Evolutionary conservation across 2,888 invertebrate species (phyloP).

Genomic region (Harpalus rubripes): DNA sequence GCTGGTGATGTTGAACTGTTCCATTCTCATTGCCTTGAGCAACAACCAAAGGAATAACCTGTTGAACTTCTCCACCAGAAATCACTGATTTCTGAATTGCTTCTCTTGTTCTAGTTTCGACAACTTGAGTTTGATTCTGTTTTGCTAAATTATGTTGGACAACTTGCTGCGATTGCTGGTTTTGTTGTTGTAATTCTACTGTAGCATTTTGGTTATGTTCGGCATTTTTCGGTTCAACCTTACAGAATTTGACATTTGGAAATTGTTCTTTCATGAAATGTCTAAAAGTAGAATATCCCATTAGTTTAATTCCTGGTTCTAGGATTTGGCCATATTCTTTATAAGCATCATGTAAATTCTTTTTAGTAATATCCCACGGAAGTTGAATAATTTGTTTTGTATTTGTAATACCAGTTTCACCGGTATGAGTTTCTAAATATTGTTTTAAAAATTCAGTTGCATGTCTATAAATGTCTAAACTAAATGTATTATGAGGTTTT

Average conservation of each 20-base stretch:
- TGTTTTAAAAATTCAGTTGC: constrained; percentile 88
- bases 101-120: constrained; percentile 76
- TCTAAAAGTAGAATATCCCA: constrained; percentile 90
- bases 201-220: constrained; percentile 71
- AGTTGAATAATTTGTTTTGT: constrained; percentile 79
- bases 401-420: constrained; percentile 78
- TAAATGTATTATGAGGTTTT: constrained; percentile 89
- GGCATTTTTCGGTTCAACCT: constrained; percentile 81
- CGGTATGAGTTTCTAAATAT: constrained; percentile 84
- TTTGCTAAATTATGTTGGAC: constrained; percentile 78
- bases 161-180: constrained; percentile 77
- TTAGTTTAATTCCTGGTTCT: constrained; percentile 85
- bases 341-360: constrained; percentile 87
- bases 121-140: constrained; percentile 76
- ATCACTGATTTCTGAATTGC: constrained; percentile 80
- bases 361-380: constrained; percentile 81
- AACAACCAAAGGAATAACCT: constrained; percentile 83
- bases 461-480: constrained; percentile 87
- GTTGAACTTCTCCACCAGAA: constrained; percentile 78
- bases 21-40: constrained; percentile 77
- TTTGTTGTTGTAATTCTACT: constrained; percentile 76
- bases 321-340: constrained; percentile 86
- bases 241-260: constrained; percentile 86
- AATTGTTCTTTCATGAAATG: constrained; percentile 91
- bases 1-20: constrained; percentile 78